phyloP scores from a whole-genome alignment of 2,888 invertebrate species.

The Acanthosoma haemorrhoidale region DNA sequence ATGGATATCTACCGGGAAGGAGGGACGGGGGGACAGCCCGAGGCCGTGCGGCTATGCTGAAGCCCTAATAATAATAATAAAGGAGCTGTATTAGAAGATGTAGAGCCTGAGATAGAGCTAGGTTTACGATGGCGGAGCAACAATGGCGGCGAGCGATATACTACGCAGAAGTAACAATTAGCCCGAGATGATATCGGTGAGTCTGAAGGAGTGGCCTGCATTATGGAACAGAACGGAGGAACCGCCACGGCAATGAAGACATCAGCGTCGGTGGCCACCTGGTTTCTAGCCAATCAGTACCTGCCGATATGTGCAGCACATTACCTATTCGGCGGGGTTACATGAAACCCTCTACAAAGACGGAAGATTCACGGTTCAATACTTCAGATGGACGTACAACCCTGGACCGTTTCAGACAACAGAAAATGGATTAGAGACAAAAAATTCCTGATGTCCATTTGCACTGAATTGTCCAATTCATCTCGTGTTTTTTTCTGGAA shows the following conservation, averaged over 20 bases:
- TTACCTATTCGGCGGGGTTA: too few relatives aligned
- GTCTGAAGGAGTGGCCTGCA: background rate
- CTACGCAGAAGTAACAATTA: slow-evolving; percentile 9
- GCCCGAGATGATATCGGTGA: background rate
- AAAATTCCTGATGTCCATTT: too few relatives aligned
- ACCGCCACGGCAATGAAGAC: background rate
- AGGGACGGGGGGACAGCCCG: background rate
- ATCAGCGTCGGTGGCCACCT: background rate
- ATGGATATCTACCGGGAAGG: background rate
- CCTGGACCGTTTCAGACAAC: too few relatives aligned
- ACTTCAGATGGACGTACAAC: too few relatives aligned
- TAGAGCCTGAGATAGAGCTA: background rate
- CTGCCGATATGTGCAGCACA: background rate
- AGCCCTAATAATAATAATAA: background rate
- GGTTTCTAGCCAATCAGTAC: background rate
- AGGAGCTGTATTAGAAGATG: slow-evolving; percentile 1
- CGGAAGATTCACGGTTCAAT: too few relatives aligned
- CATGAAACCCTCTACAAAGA: too few relatives aligned
- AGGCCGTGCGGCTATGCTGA: background rate
- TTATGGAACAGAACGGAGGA: slow-evolving; percentile 6
- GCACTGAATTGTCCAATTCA: too few relatives aligned
- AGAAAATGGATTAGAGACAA: too few relatives aligned
- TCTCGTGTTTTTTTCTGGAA: too few relatives aligned
- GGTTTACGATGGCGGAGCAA: background rate
- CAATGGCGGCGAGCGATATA: background rate